Evolutionary conservation across 2,113 vertebrate species (phyloP), one percentile per base, ranked within the genome.

Genomic region (Menura novaehollandiae): DNA sequence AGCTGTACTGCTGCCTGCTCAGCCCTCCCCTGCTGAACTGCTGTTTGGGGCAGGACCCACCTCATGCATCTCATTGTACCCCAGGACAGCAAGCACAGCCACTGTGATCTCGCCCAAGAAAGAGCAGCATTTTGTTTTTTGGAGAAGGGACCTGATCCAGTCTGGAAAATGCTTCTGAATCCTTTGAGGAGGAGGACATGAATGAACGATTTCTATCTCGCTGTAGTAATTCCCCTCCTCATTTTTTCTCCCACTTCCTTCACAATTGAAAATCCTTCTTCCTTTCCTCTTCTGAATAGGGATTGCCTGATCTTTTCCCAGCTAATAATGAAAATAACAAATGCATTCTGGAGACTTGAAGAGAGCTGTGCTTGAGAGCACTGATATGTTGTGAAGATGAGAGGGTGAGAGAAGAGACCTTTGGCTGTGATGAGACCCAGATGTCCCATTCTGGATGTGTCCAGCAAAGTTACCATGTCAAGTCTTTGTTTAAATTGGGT

Each of bases 401-500:
- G 86, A 91, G 60, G 32, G 64, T 75, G 73, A 85, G 52, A 66
- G 80, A 55, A 89, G 59, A 84, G 86, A 89, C 84, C 87, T 87
- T 91, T 81, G 89, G 66, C 60, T 91, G 55, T 86, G 88, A 95
- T 86, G 86, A 91, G 86, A 89, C 92, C 72, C 92, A 94, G 76
- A 91, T 91, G 84, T 96, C 84, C 73, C 74, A 69, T 91, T 72
- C 93, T 89, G 84, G 52, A 74, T 72, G 28, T 89, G 89, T 88
- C 84, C 87, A 79, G 89, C 24, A 78, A 91, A 89, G 80, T 76
- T 82, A 52, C 80, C 41, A 9, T 67, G 72, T 93, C 91, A 95
- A 89, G 43, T 17, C 41, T 85, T 68, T 91, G 87, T 94, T 95
- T 96, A 69, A 94, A 85, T 73, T 94, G 84, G 62, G 96, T 94